Evolutionary conservation across 2,888 invertebrate species (phyloP).

Genomic region (Leucozona laternaria): DNA sequence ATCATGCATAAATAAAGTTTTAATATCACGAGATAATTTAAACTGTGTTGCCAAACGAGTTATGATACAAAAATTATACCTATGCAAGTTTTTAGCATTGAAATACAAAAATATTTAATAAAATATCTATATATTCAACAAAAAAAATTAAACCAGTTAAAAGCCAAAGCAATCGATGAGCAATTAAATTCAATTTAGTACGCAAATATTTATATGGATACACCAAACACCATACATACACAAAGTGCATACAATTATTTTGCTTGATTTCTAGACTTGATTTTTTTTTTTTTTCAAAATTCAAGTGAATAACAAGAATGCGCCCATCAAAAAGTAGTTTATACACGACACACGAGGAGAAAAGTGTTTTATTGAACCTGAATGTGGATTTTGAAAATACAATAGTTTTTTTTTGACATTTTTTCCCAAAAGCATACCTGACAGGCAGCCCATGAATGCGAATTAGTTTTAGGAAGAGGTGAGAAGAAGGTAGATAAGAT

Average conservation of each 20-base stretch:
- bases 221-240: too few relatives aligned
- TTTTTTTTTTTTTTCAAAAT: not conserved
- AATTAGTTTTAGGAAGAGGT: not conserved
- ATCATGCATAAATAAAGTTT: constrained; percentile 2
- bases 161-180: constrained; percentile 40
- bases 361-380: constrained; percentile 54
- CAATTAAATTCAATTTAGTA: constrained; percentile 64
- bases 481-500: too few relatives aligned
- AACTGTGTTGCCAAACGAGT: constrained; percentile 50
- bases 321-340: constrained; percentile 46
- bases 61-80: constrained; percentile 36
- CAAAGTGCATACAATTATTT: not conserved
- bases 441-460: not conserved
- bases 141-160: constrained; percentile 51
- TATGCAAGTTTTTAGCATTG: constrained; percentile 56
- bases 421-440: not conserved
- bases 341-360: constrained; percentile 27
- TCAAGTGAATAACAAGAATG: constrained; percentile 37
- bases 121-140: not conserved
- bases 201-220: constrained; percentile 2
- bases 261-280: constrained; percentile 11
- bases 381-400: constrained; percentile 1
- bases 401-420: not conserved
- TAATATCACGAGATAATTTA: not conserved
- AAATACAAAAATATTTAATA: constrained; percentile 51